A percentile compares a stretch with the other conserved stretches of the same genome.
Conservation (phyloP, 2,113 vertebrate genomes). For the Meles meles region DNA sequence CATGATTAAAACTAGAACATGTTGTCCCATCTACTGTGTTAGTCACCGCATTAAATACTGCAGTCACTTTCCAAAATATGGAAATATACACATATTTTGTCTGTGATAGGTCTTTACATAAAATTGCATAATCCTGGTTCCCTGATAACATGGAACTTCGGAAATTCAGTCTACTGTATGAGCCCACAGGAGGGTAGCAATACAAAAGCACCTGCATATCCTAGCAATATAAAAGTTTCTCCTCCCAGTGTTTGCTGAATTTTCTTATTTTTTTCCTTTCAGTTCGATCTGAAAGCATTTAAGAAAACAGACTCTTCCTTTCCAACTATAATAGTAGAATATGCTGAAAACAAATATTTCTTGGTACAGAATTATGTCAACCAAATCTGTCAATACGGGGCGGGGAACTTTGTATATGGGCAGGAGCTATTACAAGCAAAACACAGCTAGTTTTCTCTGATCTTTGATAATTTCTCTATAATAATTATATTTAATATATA, state of each 20-base stretch:
- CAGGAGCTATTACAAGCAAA: background rate
- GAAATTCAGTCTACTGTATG: background rate
- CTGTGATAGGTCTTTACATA: background rate
- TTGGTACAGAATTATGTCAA: conserved; percentile 10
- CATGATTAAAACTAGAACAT: background rate
- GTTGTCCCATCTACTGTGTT: background rate
- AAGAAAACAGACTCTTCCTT: background rate
- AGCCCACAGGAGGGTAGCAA: no score
- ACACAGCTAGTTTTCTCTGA: background rate
- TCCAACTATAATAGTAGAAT: background rate
- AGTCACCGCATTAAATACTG: background rate
- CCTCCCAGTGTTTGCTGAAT: background rate
- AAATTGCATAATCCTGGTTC: background rate
- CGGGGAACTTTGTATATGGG: background rate
- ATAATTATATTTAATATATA: background rate
- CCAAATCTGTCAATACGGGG: background rate
- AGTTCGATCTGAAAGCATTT: conserved; percentile 32
- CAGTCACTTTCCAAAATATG: background rate
- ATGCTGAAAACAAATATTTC: conserved; percentile 20
- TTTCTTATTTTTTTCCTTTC: conserved; percentile 7
- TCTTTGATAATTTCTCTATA: background rate
- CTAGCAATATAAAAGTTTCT: background rate
- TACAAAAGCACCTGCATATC: no score
- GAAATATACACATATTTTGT: background rate
- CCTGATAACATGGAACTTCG: background rate